Percentiles rank a stretch among this genome's conserved stretches.
These are phyloP conservation scores for Archaeoteleia sp. DNA, from an alignment of 2,888 invertebrate genomes.

Conservation along the genomic window DNA sequence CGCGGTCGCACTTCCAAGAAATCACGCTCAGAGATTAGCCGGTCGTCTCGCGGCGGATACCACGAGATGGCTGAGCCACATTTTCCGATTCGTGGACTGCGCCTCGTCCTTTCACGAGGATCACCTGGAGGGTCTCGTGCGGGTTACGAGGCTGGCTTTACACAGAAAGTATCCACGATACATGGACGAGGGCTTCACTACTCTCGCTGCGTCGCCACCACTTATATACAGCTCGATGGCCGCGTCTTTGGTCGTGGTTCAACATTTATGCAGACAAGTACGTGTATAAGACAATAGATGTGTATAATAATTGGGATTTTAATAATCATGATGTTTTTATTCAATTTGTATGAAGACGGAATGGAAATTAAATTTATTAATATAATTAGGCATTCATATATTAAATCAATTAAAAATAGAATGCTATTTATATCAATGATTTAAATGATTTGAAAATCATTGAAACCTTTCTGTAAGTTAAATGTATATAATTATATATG, in stretches of 20 bases:
- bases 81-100: conserved; percentile 87
- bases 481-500: neutral
- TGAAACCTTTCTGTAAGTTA: no score
- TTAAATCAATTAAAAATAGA: no score
- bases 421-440: no score
- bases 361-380: no score
- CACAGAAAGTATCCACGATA: conserved; percentile 88
- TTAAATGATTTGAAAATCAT: no score
- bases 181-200: conserved; percentile 85
- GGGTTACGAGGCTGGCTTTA: conserved; percentile 86
- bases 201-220: conserved; percentile 88
- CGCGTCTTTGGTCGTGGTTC: conserved; percentile 85
- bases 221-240: conserved; percentile 90
- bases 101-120: conserved; percentile 93
- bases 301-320: no score
- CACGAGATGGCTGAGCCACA: conserved; percentile 89
- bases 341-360: no score
- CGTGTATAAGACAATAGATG: no score
- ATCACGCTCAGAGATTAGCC: conserved; percentile 86
- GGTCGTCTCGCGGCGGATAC: conserved; percentile 89
- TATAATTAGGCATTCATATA: no score
- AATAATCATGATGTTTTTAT: no score
- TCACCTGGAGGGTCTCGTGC: conserved; percentile 88
- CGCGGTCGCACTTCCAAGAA: conserved; percentile 87
- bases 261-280: conserved; percentile 85